These are phyloP conservation scores for Rotaria socialis DNA, from an alignment of 2,888 invertebrate genomes.

Conservation along the genomic window DNA sequence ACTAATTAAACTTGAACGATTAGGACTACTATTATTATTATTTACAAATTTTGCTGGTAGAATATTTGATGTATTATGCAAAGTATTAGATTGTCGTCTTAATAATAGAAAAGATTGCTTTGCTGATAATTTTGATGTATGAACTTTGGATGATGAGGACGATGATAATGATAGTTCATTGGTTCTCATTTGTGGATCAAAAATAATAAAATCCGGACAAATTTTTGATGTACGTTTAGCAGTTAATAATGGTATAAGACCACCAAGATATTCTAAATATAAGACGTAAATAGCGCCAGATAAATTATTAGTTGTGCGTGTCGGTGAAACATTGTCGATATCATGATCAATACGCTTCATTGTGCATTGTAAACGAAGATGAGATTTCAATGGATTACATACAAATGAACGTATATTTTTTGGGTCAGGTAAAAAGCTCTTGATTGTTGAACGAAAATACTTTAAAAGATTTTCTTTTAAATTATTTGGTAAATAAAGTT, in stretches of 20 bases:
- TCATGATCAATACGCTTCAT: conserved; percentile 89
- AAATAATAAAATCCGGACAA: conserved; percentile 90
- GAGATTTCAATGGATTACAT: conserved; percentile 77
- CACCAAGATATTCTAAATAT: conserved; percentile 90
- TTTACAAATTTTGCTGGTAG: background rate
- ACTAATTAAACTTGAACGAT: background rate
- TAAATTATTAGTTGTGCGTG: background rate
- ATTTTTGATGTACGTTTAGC: conserved; percentile 92
- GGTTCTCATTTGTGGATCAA: conserved; percentile 56
- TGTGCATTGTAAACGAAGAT: conserved; percentile 87
- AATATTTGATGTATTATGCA: background rate
- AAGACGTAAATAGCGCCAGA: conserved; percentile 58
- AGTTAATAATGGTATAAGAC: conserved; percentile 86
- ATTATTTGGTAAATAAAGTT: conserved; percentile 79
- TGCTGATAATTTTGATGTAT: background rate
- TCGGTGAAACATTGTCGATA: conserved; percentile 50
- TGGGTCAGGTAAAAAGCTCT: conserved; percentile 89
- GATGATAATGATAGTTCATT: background rate
- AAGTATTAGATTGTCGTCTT: background rate
- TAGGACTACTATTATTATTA: background rate
- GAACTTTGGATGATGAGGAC: background rate
- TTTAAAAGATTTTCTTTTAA: conserved; percentile 61
- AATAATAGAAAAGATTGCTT: background rate
- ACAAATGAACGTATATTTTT: conserved; percentile 84
- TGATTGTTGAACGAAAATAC: conserved; percentile 72